Percentiles rank a stretch among this genome's conserved stretches.
Evolutionary conservation across 2,113 vertebrate genomes (phyloP).

Genomic region (Columba janthina): DNA sequence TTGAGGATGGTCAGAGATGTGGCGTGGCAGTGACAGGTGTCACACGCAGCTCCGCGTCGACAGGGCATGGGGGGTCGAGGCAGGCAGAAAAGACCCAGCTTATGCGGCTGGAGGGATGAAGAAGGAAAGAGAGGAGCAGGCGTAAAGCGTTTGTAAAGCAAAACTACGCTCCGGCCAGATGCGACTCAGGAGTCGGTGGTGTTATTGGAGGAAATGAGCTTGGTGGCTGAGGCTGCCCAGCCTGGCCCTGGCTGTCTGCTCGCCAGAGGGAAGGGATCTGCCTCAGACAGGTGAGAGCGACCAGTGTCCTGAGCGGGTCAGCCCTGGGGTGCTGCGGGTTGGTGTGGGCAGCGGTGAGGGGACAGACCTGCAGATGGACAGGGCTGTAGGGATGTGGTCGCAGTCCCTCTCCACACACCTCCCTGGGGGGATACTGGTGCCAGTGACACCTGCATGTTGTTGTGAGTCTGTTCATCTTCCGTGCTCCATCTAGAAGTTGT

Average conservation of each 20-base stretch:
- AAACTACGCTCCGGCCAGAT: neutral
- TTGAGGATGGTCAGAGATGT: neutral
- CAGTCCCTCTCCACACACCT: neutral
- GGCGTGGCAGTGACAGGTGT: accelerated
- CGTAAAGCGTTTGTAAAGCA: neutral
- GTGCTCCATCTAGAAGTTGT: neutral
- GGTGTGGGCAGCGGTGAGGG: accelerated
- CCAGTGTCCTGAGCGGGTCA: neutral
- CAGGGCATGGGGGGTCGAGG: accelerated
- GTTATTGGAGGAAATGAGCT: neutral
- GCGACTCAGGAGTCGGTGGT: accelerated
- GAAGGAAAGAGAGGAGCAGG: neutral
- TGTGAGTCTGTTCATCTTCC: neutral
- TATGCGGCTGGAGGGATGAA: accelerated
- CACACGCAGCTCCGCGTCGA: accelerated
- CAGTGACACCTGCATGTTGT: neutral
- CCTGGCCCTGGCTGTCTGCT: no score
- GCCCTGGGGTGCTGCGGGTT: neutral
- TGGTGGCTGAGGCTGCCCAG: accelerated
- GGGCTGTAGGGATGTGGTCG: accelerated
- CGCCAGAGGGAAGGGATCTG: neutral
- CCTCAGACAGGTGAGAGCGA: accelerated
- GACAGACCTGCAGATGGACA: neutral
- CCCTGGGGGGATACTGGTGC: accelerated
- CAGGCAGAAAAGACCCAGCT: neutral